Conservation (phyloP, 2,888 invertebrate species). For the Orthosia gracilis region DNA sequence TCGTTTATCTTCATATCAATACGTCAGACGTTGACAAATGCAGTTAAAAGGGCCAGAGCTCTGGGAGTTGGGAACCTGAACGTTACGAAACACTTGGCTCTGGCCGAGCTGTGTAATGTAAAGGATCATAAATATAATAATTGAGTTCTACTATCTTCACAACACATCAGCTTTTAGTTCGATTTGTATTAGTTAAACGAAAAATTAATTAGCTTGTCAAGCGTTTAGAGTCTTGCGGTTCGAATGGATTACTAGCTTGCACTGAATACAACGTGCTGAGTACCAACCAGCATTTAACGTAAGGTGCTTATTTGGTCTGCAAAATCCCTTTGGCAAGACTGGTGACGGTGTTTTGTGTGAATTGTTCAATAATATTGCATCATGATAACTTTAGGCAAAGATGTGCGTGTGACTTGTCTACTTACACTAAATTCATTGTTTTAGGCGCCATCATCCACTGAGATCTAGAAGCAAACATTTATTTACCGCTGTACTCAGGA, state of each 20-base stretch:
- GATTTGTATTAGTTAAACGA: slow-evolving; percentile 13
- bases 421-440: neutral
- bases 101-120: neutral
- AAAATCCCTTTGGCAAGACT: too few relatives aligned
- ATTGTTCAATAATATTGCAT: neutral
- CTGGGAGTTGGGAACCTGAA: neutral
- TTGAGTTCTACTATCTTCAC: slow-evolving; percentile 7
- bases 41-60: neutral
- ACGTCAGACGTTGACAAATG: slow-evolving; percentile 40
- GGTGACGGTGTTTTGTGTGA: too few relatives aligned
- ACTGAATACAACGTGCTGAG: too few relatives aligned
- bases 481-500: neutral
- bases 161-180: slow-evolving; percentile 28
- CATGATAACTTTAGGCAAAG: neutral
- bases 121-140: slow-evolving; percentile 20
- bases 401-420: neutral
- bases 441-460: too few relatives aligned
- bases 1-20: slow-evolving; percentile 55
- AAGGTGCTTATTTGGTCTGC: too few relatives aligned
- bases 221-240: too few relatives aligned
- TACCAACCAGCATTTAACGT: too few relatives aligned
- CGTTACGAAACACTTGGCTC: slow-evolving; percentile 5
- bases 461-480: neutral
- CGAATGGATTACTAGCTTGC: too few relatives aligned
- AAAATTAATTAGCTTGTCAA: neutral